Percentiles rank a stretch among this genome's conserved stretches.
Conservation (phyloP, 1,140 invertebrate genomes). For the Bombus pascuorum region DNA sequence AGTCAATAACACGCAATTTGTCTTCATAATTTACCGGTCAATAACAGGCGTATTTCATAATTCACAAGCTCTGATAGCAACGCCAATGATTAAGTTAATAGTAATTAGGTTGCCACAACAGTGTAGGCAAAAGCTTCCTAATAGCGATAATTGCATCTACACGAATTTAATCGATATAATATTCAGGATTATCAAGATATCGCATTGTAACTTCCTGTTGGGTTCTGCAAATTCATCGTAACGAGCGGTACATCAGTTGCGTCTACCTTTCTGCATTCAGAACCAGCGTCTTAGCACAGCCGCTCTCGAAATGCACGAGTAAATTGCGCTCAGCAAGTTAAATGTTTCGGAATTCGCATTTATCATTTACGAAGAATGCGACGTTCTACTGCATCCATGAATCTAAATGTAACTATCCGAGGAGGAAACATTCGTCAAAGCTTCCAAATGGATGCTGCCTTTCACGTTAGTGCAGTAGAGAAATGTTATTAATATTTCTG, state of each 20-base stretch:
- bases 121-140: neutral
- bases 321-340: conserved; percentile 17
- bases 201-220: neutral
- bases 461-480: neutral
- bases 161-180: neutral
- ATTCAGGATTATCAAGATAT: neutral
- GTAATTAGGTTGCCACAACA: neutral
- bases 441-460: neutral
- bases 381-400: conserved; percentile 21
- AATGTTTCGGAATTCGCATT: conserved; percentile 50
- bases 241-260: neutral
- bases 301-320: conserved; percentile 11
- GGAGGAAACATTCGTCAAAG: conserved; percentile 30
- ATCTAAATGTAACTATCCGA: conserved; percentile 29
- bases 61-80: neutral
- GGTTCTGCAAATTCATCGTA: conserved; percentile 1
- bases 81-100: conserved; percentile 4
- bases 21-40: neutral
- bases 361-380: conserved; percentile 40
- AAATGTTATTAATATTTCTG: neutral
- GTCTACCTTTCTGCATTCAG: neutral
- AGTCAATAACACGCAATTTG: neutral
- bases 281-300: conserved; percentile 1
- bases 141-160: conserved; percentile 3
- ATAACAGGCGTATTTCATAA: neutral